These are phyloP conservation scores for Chiloscyllium punctatum DNA, from an alignment of 2,797 vertebrate genomes.

Conservation along the genomic window DNA sequence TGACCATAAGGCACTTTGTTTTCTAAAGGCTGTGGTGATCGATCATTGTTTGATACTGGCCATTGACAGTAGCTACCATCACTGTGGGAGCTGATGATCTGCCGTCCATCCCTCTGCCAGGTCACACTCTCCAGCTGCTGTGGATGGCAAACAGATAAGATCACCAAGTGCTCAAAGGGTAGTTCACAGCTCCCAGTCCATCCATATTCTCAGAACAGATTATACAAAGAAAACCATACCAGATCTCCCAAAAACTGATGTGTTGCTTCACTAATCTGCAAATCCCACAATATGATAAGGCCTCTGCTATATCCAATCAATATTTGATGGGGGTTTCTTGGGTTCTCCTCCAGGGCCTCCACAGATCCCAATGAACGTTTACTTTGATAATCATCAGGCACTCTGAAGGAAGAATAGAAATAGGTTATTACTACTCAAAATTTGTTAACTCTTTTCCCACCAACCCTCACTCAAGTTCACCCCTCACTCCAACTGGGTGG, in stretches of 20 bases:
- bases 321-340: constrained; percentile 69
- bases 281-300: constrained; percentile 84
- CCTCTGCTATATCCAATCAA: constrained; percentile 88
- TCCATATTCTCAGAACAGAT: not conserved
- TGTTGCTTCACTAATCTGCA: constrained; percentile 58
- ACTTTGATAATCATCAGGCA: constrained; percentile 78
- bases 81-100: constrained; percentile 84
- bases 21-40: constrained; percentile 68
- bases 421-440: not conserved
- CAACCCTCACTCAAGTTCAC: not conserved
- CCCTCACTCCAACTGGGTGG: not conserved
- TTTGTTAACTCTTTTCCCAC: not conserved
- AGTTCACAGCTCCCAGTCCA: not conserved
- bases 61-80: constrained; percentile 89
- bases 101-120: constrained; percentile 80
- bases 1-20: constrained; percentile 85
- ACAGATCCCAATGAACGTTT: constrained; percentile 83
- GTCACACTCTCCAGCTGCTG: constrained; percentile 88
- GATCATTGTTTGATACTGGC: constrained; percentile 59
- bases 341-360: constrained; percentile 82
- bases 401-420: constrained; percentile 52
- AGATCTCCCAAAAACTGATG: constrained; percentile 79
- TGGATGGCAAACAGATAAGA: not conserved
- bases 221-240: constrained; percentile 53
- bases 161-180: not conserved